These are phyloP conservation scores for Columba guinea DNA, from an alignment of 2,797 vertebrate species.

Conservation along the genomic window DNA sequence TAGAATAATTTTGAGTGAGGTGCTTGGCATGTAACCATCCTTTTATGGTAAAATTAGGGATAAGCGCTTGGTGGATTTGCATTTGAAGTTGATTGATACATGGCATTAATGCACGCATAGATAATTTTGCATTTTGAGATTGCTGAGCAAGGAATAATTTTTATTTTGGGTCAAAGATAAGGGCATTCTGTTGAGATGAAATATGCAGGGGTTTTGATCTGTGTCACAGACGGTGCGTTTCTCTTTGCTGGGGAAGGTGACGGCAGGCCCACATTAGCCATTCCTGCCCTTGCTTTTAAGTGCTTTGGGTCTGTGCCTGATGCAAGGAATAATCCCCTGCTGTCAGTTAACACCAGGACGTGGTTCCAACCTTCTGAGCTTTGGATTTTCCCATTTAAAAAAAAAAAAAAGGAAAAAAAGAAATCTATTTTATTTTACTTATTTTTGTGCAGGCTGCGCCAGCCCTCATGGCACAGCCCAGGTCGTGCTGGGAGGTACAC, in stretches of 20 bases:
- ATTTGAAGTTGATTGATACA: slow-evolving; percentile 58
- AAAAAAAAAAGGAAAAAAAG: background rate
- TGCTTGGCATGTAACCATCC: slow-evolving; percentile 34
- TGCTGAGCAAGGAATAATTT: slow-evolving; percentile 67
- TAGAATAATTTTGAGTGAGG: slow-evolving; percentile 10
- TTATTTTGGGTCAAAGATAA: slow-evolving; percentile 64
- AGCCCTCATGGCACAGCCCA: background rate
- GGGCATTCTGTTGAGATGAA: slow-evolving; percentile 32
- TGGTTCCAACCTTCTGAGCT: background rate
- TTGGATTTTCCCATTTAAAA: background rate
- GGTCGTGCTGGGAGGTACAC: fast-evolving
- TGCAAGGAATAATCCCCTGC: background rate
- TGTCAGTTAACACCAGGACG: background rate
- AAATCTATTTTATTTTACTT: background rate
- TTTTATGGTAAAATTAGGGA: slow-evolving; percentile 56
- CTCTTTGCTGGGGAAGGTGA: slow-evolving; percentile 29
- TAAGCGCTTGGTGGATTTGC: background rate
- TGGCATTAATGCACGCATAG: slow-evolving; percentile 50
- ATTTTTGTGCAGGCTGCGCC: background rate
- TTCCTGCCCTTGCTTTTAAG: slow-evolving; percentile 52
- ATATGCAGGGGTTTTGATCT: slow-evolving; percentile 41
- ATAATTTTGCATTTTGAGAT: slow-evolving; percentile 53
- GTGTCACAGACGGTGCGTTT: background rate
- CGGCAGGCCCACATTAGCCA: background rate
- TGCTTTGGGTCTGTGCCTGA: slow-evolving; percentile 2